Evolutionary conservation across 2,888 invertebrate genomes (phyloP).

Genomic region (Cryptus viduatorius): DNA sequence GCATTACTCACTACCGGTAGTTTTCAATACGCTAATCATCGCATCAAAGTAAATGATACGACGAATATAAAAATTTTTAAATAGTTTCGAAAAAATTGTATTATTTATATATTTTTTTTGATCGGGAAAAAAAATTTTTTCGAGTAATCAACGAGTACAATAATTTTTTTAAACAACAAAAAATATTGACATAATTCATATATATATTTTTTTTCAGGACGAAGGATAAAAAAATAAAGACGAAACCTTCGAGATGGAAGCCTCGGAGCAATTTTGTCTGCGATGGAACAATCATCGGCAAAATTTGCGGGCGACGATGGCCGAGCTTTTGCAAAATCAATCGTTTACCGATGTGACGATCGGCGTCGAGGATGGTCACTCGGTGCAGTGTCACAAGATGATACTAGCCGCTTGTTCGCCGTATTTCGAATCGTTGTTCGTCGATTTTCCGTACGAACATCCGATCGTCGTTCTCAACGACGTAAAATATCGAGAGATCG

Average conservation of each 20-base stretch:
- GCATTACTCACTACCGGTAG: too few relatives aligned
- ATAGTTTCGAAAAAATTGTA: too few relatives aligned
- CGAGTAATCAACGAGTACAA: not conserved
- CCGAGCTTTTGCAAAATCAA: constrained; percentile 88
- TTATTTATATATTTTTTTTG: too few relatives aligned
- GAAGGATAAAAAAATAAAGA: not conserved
- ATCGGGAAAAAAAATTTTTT: too few relatives aligned
- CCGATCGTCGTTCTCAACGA: constrained; percentile 89
- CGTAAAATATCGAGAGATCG: constrained; percentile 93
- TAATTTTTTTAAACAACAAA: not conserved
- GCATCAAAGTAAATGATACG: too few relatives aligned
- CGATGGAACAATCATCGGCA: constrained; percentile 90
- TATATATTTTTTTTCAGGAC: constrained; percentile 16
- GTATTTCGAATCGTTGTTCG: constrained; percentile 88
- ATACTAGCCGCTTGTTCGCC: constrained; percentile 88
- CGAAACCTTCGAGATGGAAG: constrained; percentile 76
- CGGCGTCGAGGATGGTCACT: constrained; percentile 87
- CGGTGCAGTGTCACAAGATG: constrained; percentile 89
- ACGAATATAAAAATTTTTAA: too few relatives aligned
- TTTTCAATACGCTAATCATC: too few relatives aligned
- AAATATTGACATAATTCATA: not conserved
- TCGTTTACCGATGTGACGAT: constrained; percentile 89
- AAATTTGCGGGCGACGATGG: constrained; percentile 88
- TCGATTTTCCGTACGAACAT: constrained; percentile 87
- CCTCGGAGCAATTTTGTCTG: constrained; percentile 87